phyloP scores from a whole-genome alignment of 2,888 invertebrate genomes.

The Sminthurinus aureus region DNA sequence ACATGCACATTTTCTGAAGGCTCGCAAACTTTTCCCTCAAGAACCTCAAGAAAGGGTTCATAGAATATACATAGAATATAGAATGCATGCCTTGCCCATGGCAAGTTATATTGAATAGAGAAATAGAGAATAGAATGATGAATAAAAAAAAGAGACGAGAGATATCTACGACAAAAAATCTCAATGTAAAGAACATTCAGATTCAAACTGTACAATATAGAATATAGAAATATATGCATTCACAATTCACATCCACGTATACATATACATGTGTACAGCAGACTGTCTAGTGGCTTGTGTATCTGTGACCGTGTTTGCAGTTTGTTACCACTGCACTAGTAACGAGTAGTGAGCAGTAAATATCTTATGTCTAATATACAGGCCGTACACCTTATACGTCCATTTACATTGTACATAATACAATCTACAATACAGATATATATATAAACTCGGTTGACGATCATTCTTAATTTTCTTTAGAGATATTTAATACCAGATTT shows the following conservation, averaged over 20 bases:
- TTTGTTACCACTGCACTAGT: too few species aligned
- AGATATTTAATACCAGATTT: not conserved
- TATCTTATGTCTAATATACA: not conserved
- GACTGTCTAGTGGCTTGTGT: too few species aligned
- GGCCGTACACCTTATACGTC: too few species aligned
- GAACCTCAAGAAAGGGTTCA: too few species aligned
- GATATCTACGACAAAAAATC: not conserved
- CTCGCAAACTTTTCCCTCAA: slow-evolving; percentile 24
- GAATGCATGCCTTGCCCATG: not conserved
- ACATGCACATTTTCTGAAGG: slow-evolving; percentile 7
- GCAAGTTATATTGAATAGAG: not conserved
- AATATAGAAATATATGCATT: not conserved
- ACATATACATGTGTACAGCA: not conserved
- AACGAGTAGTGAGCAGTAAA: not conserved
- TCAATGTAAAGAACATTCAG: not conserved
- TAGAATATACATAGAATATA: too few species aligned
- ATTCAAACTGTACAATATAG: not conserved
- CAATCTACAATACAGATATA: not conserved
- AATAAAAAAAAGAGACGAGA: not conserved
- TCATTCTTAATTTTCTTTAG: not conserved
- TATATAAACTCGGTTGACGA: not conserved
- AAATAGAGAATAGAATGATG: too few species aligned
- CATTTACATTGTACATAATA: not conserved
- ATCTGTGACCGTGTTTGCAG: too few species aligned
- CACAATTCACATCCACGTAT: not conserved